Base-by-base conservation (phyloP, 2,797 vertebrate genomes). In the Philypnodon macrostomus region DNA sequence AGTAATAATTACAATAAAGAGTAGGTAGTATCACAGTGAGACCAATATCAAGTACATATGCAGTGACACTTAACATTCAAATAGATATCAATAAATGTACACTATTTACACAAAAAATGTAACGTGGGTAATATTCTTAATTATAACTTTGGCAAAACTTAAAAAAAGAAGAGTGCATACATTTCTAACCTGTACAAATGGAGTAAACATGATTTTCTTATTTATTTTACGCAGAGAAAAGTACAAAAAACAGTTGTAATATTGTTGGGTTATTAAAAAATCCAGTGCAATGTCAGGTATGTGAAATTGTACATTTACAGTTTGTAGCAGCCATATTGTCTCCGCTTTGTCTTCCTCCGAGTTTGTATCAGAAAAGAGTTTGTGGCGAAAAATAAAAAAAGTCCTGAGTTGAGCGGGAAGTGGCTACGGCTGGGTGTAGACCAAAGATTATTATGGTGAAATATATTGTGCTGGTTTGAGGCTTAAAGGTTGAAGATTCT, bases 1-100 rank as follows among this genome's bases (percentile, higher is more conserved):
- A 80, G 75, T 57, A 50, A 66, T 58, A 56, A 58, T 52, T 67
- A 56, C 64, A 53, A 67, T 68, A n/a, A n/a, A n/a, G n/a, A n/a
- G n/a, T n/a, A 88, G 85, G 86, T 89, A 87, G 87, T 80, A 85
- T 90, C 89, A 88, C 88, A 88, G 86, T 84, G 86, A 87, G 69
- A 87, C 77, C 85, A 77, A 85, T 78, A 83, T 73, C 79, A 81
- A 87, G 76, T 87, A 81, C 85, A 81, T 89, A 89, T 88, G 86
- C 75, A 85, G 66, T 77, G 80, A 90, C 85, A 89, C 65, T 18
- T 63, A 81, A 89, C 88, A 88, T 85, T 88, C 84, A 90, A 86
- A 88, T 81, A 88, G 81, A 88, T 85, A 85, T 85, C 72, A 64
- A 85, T 69, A 68, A 85, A 87, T 89, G 33, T 89, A 90, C 88